phyloP scores from a whole-genome alignment of 2,113 vertebrate genomes.

The Phaethornis superciliosus region DNA sequence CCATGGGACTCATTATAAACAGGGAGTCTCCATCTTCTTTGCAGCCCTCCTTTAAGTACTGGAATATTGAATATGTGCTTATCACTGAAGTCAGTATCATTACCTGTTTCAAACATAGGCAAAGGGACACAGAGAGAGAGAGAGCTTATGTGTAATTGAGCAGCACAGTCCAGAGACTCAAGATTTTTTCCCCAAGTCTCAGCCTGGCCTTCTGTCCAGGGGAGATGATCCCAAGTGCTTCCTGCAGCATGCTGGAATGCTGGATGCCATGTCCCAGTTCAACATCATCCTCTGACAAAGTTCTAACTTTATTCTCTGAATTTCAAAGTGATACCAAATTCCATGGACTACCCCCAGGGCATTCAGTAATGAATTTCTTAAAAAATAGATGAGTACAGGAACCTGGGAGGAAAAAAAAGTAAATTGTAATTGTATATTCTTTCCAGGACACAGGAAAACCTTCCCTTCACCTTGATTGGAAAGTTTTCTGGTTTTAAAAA shows the following conservation, averaged over 20 bases:
- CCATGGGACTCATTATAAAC: no score
- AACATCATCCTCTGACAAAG: neutral
- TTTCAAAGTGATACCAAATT: neutral
- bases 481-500: neutral
- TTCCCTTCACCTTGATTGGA: neutral
- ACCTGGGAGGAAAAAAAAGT: neutral
- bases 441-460: neutral
- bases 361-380: constrained; percentile 3
- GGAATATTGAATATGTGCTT: neutral
- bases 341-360: neutral
- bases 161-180: neutral
- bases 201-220: neutral
- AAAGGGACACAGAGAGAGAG: neutral
- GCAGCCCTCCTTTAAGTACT: no score
- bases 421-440: neutral
- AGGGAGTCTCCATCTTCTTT: no score
- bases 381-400: constrained; percentile 15
- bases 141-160: fast-evolving
- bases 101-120: fast-evolving
- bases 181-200: neutral
- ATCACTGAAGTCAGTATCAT: no score
- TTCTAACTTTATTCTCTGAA: neutral
- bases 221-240: fast-evolving
- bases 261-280: neutral
- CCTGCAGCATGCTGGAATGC: neutral